Evolutionary conservation across 2,888 invertebrate species (phyloP).

Genomic region (Adineta ricciae): DNA sequence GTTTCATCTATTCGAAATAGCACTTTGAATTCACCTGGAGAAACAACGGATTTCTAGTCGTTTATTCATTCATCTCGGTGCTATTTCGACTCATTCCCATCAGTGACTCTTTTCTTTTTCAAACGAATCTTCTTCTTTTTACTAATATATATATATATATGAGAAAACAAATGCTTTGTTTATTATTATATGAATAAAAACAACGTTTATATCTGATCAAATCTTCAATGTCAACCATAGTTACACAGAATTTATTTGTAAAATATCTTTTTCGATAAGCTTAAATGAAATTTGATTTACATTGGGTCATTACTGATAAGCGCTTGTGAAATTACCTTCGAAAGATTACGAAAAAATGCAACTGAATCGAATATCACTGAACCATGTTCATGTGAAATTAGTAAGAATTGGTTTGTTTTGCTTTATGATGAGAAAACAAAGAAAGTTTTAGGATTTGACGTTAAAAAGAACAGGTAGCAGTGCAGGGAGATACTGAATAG

Average conservation of each 20-base stretch:
- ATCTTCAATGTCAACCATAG: too few species aligned
- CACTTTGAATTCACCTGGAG: not conserved
- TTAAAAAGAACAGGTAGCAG: too few species aligned
- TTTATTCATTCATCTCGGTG: not conserved
- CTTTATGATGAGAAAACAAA: slow-evolving; percentile 45
- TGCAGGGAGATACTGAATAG: too few species aligned
- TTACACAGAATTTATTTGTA: too few species aligned
- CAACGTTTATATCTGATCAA: not conserved
- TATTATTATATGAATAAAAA: not conserved
- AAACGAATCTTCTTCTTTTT: not conserved
- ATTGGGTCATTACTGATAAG: too few species aligned
- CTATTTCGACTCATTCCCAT: not conserved
- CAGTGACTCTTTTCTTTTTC: not conserved
- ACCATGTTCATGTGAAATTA: slow-evolving; percentile 48
- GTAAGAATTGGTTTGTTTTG: slow-evolving; percentile 49
- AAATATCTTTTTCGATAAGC: too few species aligned
- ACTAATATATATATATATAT: too few species aligned
- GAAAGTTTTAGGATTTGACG: too few species aligned
- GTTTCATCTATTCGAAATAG: not conserved
- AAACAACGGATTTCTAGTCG: not conserved
- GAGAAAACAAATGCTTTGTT: too few species aligned
- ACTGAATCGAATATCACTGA: slow-evolving; percentile 49
- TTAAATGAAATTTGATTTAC: too few species aligned
- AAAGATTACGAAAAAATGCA: slow-evolving; percentile 46
- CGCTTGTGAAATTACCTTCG: slow-evolving; percentile 40